Evolutionary conservation across 1,140 invertebrate species (phyloP), one percentile per base, ranked within the genome.

Genomic region (Telenomus remus): DNA sequence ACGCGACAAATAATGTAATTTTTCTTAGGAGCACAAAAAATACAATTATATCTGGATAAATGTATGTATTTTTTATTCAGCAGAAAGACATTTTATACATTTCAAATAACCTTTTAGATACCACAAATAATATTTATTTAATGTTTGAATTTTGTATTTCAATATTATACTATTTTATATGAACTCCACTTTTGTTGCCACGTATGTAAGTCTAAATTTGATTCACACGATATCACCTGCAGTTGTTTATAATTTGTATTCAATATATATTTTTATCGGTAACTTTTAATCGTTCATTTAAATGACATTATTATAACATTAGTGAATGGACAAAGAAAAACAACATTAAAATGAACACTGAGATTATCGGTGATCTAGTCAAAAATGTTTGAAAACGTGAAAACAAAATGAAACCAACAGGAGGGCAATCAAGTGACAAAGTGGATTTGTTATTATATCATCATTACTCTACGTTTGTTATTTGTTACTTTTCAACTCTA

Each of bases 41-140:
- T 60, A 73, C 53, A 48, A 50, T 35, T 66, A 68, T 65, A 43
- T 57, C 50, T 68, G 72, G 72, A 75, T 75, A 69, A 75, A 69
- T 75, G 72, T 75, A 64, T 57, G 57, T 64, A 27, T 6, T 59
- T 69, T 75, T 75, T 74, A 76, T 70, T 69, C 34, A 69, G 73
- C 73, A 76, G 73, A 76, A 76, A 70, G 60, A 70, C 59, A 76
- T 72, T 73, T 74, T 63, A 72, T 65, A 74, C 70, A 74, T 74
- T 74, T 71, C 74, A 76, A 76, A 76, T 76, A 51, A 76, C 71
- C 63, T 71, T 66, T 76, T 71, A n/a, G n/a, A 27, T 27, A 76
- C 68, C 74, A 70, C 65, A 70, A 74, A 74, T 71, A 71, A 76
- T 66, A 71, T 68, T 71, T 63, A 42, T 19, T 66, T 54, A 65